A percentile compares a stretch with the other conserved stretches of the same genome.
Evolutionary conservation across 2,888 invertebrate genomes (phyloP).

Genomic region (Diabrotica balteata): DNA sequence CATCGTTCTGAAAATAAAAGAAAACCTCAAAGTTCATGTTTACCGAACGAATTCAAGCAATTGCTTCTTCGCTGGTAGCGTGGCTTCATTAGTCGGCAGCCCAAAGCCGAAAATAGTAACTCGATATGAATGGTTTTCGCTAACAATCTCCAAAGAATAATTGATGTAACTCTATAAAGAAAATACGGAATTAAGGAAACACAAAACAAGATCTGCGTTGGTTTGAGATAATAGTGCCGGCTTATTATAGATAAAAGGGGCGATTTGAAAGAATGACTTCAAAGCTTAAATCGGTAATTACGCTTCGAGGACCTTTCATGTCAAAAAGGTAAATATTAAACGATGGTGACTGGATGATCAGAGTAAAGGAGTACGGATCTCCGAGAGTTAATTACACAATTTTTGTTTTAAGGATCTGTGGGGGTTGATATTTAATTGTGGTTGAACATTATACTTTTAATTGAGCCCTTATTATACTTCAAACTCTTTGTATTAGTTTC

Average conservation of each 20-base stretch:
- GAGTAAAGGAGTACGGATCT: neutral
- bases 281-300: slow-evolving; percentile 18
- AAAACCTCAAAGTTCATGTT: slow-evolving; percentile 8
- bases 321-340: slow-evolving; percentile 10
- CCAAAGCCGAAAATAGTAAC: slow-evolving; percentile 21
- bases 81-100: slow-evolving; percentile 17
- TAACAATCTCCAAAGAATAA: slow-evolving; percentile 32
- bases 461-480: too few species aligned
- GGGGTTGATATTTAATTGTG: neutral
- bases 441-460: neutral
- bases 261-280: slow-evolving; percentile 10
- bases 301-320: slow-evolving; percentile 10
- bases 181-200: slow-evolving; percentile 26
- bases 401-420: neutral
- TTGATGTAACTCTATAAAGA: slow-evolving; percentile 29
- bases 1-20: neutral
- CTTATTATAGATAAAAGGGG: slow-evolving; percentile 15
- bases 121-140: slow-evolving; percentile 28
- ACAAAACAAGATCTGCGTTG: slow-evolving; percentile 17
- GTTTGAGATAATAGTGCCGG: slow-evolving; percentile 22
- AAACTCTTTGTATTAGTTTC: too few species aligned
- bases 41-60: slow-evolving; percentile 2
- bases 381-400: neutral
- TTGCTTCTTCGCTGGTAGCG: slow-evolving; percentile 2
- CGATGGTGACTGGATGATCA: slow-evolving; percentile 1